These are phyloP conservation scores for Schlechtendalia chinensis DNA, from an alignment of 1,140 invertebrate genomes.

Conservation along the genomic window DNA sequence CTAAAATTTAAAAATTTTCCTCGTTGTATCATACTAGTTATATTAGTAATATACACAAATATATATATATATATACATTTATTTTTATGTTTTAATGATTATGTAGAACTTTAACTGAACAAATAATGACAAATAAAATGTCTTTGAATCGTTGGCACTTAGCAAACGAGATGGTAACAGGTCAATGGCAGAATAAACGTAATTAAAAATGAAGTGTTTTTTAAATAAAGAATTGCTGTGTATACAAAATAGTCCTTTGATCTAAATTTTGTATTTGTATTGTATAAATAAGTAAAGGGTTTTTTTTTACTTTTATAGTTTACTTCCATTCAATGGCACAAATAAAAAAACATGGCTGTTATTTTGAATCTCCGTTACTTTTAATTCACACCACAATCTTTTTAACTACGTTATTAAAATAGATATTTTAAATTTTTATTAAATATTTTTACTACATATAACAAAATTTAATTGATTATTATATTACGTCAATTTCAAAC, in stretches of 20 bases:
- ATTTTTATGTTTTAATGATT: conserved; percentile 7
- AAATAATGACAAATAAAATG: conserved; percentile 23
- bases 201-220: conserved; percentile 39
- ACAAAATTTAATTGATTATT: background rate
- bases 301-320: background rate
- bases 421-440: background rate
- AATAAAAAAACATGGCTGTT: background rate
- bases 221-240: conserved; percentile 3
- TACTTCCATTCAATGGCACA: background rate
- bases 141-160: conserved; percentile 18
- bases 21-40: background rate
- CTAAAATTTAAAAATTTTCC: conserved; percentile 1
- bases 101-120: background rate
- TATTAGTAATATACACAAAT: background rate
- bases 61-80: background rate
- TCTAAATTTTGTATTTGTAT: background rate
- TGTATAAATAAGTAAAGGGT: background rate
- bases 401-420: background rate
- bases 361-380: background rate
- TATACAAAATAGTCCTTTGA: background rate
- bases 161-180: background rate
- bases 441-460: background rate
- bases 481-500: background rate
- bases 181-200: background rate
- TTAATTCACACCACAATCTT: conserved; percentile 7